Evolutionary conservation across 2,797 vertebrate species (phyloP), one percentile per base, ranked within the genome.

Genomic region (Halcyon smyrnensis): DNA sequence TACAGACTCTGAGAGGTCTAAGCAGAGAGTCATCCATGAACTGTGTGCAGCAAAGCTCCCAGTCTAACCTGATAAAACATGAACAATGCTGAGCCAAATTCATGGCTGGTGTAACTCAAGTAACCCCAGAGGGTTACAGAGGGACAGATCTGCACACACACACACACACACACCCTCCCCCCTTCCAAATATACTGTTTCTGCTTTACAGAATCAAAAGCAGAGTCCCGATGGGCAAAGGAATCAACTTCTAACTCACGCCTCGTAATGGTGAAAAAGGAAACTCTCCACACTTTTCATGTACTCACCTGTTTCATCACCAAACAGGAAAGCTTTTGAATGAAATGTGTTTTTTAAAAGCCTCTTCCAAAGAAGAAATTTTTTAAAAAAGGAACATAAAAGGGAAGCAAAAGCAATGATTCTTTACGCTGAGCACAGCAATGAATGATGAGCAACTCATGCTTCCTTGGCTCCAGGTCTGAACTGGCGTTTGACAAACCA

Each of bases 181-280:
- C 24, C 34, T 76, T 63, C 79, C 43, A 65, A 76, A 90, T 60
- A 90, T 30, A 90, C 71, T 8, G 0, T 50, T 91, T 94, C 70
- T 93, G 64, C 50, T 89, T 84, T 70, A 80, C 30, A 70, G 71
- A 92, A 87, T 57, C 56, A 84, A 87, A 89, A 87, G 64, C 78
- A 54, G 60, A 80, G 81, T 94, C 75, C 84, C 23, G 11, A 34
- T 24, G 85, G 85, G 86, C 39, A 85, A 84, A 75, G 74, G 60
- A 95, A 93, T 93, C 86, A 94, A 95, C 74, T 96, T 96, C 64
- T n/a, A 96, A 77, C 78, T 87, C 82, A 45, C 77, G 91, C 71
- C 60, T 43, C 30, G 7, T 77, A 87, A 93, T 27, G 57, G 82
- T 65, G 53, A 77, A 81, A 85, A 87, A 77, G 62, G 67, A 91